These are phyloP conservation scores for Lordiphosa mommai DNA, from an alignment of 1,140 invertebrate genomes.

Conservation along the genomic window DNA sequence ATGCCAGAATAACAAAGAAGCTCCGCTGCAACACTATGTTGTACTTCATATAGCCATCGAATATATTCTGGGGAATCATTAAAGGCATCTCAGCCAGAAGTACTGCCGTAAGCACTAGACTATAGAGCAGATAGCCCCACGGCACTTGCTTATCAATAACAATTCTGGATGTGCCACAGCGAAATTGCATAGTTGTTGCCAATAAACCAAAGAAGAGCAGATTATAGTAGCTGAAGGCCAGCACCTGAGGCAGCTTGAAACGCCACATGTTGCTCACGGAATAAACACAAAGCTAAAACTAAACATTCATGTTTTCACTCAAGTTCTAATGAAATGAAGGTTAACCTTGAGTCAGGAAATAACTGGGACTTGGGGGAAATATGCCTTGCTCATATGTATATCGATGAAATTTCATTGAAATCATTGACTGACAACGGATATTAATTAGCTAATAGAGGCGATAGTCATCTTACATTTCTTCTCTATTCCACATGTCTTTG, in stretches of 20 bases:
- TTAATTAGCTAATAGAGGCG: too few relatives aligned
- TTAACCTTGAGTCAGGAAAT: background rate
- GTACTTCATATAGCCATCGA: slow-evolving; percentile 30
- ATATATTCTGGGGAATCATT: slow-evolving; percentile 5
- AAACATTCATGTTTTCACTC: too few relatives aligned
- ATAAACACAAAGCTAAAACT: background rate
- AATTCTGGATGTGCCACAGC: background rate
- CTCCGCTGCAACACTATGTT: slow-evolving; percentile 43
- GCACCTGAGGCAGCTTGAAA: slow-evolving; percentile 13
- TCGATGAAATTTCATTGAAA: too few relatives aligned
- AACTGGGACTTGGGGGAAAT: background rate
- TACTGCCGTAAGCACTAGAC: background rate
- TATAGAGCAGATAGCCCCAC: slow-evolving; percentile 33
- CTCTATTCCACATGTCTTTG: too few relatives aligned
- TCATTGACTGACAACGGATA: too few relatives aligned
- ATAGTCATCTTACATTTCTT: too few relatives aligned
- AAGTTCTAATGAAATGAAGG: background rate
- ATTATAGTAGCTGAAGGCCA: slow-evolving; percentile 33
- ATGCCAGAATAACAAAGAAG: background rate
- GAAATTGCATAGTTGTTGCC: slow-evolving; percentile 23
- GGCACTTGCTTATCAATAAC: slow-evolving; percentile 6
- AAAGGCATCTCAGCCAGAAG: slow-evolving; percentile 17
- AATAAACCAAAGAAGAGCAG: slow-evolving; percentile 32
- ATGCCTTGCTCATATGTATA: too few relatives aligned
- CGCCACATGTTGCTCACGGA: slow-evolving; percentile 37